Evolutionary conservation across 2,797 vertebrate genomes (phyloP), one percentile per base, ranked within the genome.

Genomic region (Sebastes hopkinsi): DNA sequence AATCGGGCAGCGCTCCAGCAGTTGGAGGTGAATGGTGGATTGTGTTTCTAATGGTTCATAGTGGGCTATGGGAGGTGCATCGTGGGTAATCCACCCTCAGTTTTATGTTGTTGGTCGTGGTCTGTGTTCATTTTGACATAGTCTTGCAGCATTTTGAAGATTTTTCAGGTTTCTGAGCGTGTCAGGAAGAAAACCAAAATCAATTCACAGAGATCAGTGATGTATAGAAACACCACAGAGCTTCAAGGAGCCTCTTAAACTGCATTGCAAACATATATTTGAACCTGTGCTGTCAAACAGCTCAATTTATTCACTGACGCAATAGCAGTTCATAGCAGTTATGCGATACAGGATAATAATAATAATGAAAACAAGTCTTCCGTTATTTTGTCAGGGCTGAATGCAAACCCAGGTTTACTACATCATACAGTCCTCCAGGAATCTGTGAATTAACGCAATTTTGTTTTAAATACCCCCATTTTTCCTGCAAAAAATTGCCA

Each of bases 31-130:
- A 55, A 38, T 60, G 56, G 22, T 55, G 46, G 36, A 3, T 52
- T 72, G 38, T 82, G 52, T 79, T 58, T 60, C 20, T 60, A 22
- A 52, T 72, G 27, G 32, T 23, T 83, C n/a, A 59, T 67, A 14
- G 67, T 27, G 32, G 20, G 27, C 42, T 36, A 13, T 42, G 16
- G 14, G 29, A 80, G 27, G 12, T 59, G 65, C n/a, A 52, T 61
- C 16, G 12, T 36, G 54, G 58, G 27, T 77, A 46, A 72, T 71
- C 29, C n/a, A 59, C 72, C 50, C 12, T 38, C 9, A 22, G 11
- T 25, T 60, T 6, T 16, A 25, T 23, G 56, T 60, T 75, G 22
- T 67, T 60, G 61, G 42, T 42, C 4, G 13, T 50, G 38, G 76
- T 27, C 22, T 56, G 42, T 30, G 22, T 72, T 64, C 3, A 27